phyloP scores from a whole-genome alignment of 2,797 vertebrate species.

The Phylloscopus collybita region DNA sequence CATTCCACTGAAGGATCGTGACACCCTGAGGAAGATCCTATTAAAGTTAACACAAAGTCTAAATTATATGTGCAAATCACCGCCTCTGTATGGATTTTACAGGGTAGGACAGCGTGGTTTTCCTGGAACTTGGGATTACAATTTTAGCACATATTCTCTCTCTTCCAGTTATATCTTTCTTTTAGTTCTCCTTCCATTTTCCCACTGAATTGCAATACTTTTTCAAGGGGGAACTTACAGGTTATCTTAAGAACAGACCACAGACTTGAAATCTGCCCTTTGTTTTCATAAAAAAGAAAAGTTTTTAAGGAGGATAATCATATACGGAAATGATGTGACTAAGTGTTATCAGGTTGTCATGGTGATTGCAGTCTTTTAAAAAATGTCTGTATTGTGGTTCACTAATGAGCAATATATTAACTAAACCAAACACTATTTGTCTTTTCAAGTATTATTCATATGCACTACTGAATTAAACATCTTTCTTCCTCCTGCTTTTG shows the following conservation, averaged over 20 bases:
- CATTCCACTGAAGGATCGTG: fast-evolving
- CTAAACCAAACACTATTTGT: slow-evolving; percentile 52
- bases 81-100: background rate
- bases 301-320: slow-evolving; percentile 50
- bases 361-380: slow-evolving; percentile 64
- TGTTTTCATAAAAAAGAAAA: slow-evolving; percentile 47
- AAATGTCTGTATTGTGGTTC: slow-evolving; percentile 63
- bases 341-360: slow-evolving; percentile 65
- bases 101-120: background rate
- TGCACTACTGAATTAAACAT: slow-evolving; percentile 1
- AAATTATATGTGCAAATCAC: background rate
- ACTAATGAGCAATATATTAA: slow-evolving; percentile 72
- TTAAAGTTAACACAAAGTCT: background rate
- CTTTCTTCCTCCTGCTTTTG: background rate
- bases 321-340: slow-evolving; percentile 55
- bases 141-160: background rate
- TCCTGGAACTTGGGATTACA: background rate
- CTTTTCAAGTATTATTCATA: slow-evolving; percentile 56
- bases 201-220: background rate
- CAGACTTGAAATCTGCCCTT: slow-evolving; percentile 35
- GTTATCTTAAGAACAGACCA: slow-evolving; percentile 42
- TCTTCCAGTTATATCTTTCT: background rate
- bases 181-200: slow-evolving; percentile 3
- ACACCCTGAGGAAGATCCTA: background rate
- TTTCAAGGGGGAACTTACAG: background rate